Evolutionary conservation across 2,888 invertebrate genomes (phyloP), one percentile per base, ranked within the genome.

Genomic region (Troglohyphantes excavatus): DNA sequence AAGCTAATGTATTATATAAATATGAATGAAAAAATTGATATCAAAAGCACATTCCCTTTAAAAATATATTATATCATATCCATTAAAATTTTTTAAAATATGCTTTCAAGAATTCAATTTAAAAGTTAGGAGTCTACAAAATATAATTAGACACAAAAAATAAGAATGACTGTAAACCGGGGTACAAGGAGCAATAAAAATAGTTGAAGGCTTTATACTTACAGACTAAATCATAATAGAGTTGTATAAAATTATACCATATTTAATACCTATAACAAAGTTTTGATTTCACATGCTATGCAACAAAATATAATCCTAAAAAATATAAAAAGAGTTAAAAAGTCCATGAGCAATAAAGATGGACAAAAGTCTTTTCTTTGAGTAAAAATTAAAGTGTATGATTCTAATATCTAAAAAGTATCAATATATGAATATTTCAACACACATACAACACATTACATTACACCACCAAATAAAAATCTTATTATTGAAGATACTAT

Each of bases 251-350:
- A 33, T 13, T 21, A 72, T 72, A 23, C 59, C 29, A 63, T 43
- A 7, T 26, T 19, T 17, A 65, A 65, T 65, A 78, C 76, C 23
- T 33, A 78, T 78, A 61, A 63, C 61, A 59, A 63, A 43, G 39
- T 39, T 78, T 63, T 59, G 59, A 75, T 43, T 65, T 78, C n/a
- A 72, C n/a, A 23, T 43, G 72, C 43, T 21, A 17, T 78, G 23
- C 43, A 78, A 78, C 39, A 78, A 78, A 78, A 78, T 78, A 78
- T 78, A 78, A 78, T 65, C 13, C 61, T 23, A 65, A 65, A 78
- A 63, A 39, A 78, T 78, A 39, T 19, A 29, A 43, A n/a, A 78
- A 65, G 6, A 65, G 65, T 65, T 65, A 43, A 78, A 19, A 65
- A 21, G 39, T 63, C 65, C 39, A 63, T 65, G 33, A 33, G 23